Base-by-base conservation (phyloP, 2,797 vertebrate genomes). In the Eleutherodactylus coqui region DNA sequence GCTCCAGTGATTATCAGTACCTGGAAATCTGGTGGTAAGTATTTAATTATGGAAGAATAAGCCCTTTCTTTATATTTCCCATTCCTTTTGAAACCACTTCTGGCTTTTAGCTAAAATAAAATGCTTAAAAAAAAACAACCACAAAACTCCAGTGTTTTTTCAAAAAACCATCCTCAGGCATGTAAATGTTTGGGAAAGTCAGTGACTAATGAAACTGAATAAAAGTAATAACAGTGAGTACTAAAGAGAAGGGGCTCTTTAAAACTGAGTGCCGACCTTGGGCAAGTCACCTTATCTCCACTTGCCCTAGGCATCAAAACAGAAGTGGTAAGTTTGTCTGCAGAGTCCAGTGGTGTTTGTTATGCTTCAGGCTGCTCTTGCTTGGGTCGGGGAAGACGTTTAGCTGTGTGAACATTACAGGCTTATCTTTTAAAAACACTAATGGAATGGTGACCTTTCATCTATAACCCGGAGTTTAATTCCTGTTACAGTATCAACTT, bases 261-360 rank as follows among this genome's bases (percentile, higher is more conserved):
- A 47, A 79, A 49, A 64, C 19, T 4, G 49, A 53, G 75, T 79
- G 67, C 2, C 73, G 81, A 83, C 76, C 86, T 79, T 62, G 38
- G 73, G 64, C 62, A 41, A 69, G 62, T 79, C 60, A 79, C 64
- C 29, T 78, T 60, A 78, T 79, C 85, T 87, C 67, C 29, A 53
- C 62, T 47, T 79, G 86, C 86, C 81, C 75, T 34, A 53, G 82
- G 86, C 80, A 84, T 79, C 86, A 75, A 79, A 83, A 84, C 86
- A 84, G 19, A 83, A 17, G 58, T 58, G 55, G 38, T 17, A 45
- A 72, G 19, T 24, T 34, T 27, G 11, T 38, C 72, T 58, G 49
- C 76, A 17, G 27, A 60, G 75, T 77, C 7, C 76, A 58, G 62
- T 21, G 62, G 27, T 29, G 83, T 45, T 79, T 85, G 70, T 83